phyloP scores from a whole-genome alignment of 2,797 vertebrate genomes.

The Gambusia yucatana region DNA sequence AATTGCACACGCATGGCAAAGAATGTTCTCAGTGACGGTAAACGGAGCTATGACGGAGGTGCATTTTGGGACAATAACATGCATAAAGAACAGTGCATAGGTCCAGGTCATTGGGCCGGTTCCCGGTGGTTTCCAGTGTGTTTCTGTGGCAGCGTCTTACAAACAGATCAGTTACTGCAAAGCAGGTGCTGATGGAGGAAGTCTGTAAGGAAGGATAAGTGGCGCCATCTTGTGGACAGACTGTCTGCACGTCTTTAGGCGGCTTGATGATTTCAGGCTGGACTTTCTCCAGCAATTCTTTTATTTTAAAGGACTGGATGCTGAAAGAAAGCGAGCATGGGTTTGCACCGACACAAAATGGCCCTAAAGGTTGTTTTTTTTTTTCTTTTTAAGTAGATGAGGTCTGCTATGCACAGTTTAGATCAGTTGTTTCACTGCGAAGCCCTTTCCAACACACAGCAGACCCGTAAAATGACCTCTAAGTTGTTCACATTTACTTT shows the following conservation, averaged over 20 bases:
- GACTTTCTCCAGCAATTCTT: not conserved
- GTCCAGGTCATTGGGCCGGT: conserved; percentile 70
- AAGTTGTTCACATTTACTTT: conserved; percentile 66
- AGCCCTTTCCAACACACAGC: conserved; percentile 80
- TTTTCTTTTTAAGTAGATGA: conserved; percentile 42
- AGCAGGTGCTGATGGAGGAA: conserved; percentile 57
- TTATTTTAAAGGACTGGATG: conserved; percentile 15
- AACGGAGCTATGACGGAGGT: conserved; percentile 55
- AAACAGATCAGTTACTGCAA: conserved; percentile 60
- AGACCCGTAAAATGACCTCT: conserved; percentile 67
- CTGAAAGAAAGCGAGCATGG: not conserved
- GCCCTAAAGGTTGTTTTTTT: conserved; percentile 32
- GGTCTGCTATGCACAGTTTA: conserved; percentile 75
- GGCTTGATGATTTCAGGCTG: not conserved
- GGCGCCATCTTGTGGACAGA: conserved; percentile 68
- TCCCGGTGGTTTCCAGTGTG: conserved; percentile 75
- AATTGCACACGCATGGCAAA: conserved; percentile 57
- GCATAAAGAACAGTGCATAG: conserved; percentile 82
- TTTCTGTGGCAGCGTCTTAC: conserved; percentile 68
- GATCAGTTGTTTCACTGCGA: conserved; percentile 76
- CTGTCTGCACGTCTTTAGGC: conserved; percentile 19
- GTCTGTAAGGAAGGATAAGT: conserved; percentile 25
- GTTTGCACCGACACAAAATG: conserved; percentile 54
- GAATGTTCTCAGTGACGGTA: conserved; percentile 71
- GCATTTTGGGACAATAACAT: conserved; percentile 72